Conservation (phyloP, 2,113 vertebrate species). For the Catharus minimus region DNA sequence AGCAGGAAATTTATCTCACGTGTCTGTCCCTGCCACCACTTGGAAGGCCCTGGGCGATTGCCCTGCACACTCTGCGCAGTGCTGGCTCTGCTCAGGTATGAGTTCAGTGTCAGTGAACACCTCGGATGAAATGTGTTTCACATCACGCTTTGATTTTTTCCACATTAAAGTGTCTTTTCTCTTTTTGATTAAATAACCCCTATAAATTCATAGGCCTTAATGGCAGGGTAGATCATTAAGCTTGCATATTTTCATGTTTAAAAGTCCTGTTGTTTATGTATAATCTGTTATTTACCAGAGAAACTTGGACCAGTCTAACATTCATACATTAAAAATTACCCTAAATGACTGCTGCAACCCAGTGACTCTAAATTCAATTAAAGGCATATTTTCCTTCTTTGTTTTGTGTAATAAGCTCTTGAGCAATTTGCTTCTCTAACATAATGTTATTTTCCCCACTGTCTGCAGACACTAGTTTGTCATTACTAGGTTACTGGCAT, state of each 20-base stretch:
- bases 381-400: conserved; percentile 26
- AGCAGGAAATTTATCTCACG: neutral
- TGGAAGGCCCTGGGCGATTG: neutral
- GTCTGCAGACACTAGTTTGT: neutral
- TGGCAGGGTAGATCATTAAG: conserved; percentile 15
- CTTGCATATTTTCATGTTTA: conserved; percentile 19
- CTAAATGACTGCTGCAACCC: conserved; percentile 20
- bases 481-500: neutral
- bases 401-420: conserved; percentile 30
- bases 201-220: conserved; percentile 35
- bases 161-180: conserved; percentile 20
- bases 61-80: fast-evolving
- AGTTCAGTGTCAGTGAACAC: neutral
- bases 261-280: conserved; percentile 7
- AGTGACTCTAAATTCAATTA: conserved; percentile 37
- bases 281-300: conserved; percentile 23
- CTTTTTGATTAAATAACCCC: conserved; percentile 1
- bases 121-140: neutral
- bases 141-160: conserved; percentile 16
- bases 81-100: neutral
- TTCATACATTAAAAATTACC: conserved; percentile 47
- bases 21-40: neutral
- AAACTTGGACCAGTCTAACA: conserved; percentile 14
- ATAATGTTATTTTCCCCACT: conserved; percentile 11
- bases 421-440: conserved; percentile 31